A percentile compares a stretch with the other conserved stretches of the same genome.
phyloP scores from a whole-genome alignment of 2,113 vertebrate species.

The Pollimyrus isidori region DNA sequence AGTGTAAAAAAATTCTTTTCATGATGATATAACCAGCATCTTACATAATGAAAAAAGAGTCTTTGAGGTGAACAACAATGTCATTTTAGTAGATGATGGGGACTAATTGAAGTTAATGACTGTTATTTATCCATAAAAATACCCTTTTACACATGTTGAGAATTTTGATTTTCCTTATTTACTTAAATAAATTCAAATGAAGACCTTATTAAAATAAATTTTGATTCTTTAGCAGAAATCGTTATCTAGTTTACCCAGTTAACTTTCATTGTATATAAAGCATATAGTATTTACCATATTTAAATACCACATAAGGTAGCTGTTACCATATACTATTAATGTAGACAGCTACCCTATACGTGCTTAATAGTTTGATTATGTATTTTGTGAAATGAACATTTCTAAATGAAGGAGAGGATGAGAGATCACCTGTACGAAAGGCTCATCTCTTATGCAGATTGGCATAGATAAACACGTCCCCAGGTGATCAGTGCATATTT shows the following conservation, averaged over 20 bases:
- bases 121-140: not conserved
- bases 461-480: not conserved
- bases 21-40: not conserved
- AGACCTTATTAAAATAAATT: not conserved
- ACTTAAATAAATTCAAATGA: not conserved
- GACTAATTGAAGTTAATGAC: not conserved
- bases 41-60: not conserved
- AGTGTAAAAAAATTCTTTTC: no score
- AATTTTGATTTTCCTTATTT: not conserved
- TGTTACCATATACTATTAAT: not conserved
- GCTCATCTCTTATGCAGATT: conserved; percentile 9
- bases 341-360: not conserved
- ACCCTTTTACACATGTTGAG: no score
- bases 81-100: not conserved
- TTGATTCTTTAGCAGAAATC: not conserved
- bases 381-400: not conserved
- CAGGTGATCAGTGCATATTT: not conserved
- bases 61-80: not conserved
- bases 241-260: not conserved
- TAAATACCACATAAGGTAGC: not conserved
- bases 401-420: not conserved
- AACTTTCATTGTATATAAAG: not conserved
- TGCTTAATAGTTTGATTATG: not conserved
- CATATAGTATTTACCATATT: not conserved
- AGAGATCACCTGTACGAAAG: not conserved